A percentile compares a stretch with the other conserved stretches of the same genome.
phyloP scores from a whole-genome alignment of 2,888 invertebrate genomes.

The Pinctada fucata region DNA sequence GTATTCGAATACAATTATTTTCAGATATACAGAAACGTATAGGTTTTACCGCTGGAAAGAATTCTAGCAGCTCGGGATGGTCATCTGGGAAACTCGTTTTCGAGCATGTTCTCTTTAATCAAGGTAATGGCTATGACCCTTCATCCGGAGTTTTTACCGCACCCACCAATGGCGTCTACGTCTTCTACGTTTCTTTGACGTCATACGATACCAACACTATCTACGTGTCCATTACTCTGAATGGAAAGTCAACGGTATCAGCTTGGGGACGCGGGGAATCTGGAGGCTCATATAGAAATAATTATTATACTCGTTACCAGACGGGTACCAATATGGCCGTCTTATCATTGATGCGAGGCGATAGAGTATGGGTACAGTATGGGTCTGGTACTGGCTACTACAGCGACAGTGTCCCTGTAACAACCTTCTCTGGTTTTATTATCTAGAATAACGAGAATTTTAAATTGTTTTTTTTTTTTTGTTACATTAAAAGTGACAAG shows the following conservation, averaged over 20 bases:
- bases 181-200: slow-evolving; percentile 10
- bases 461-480: too few species aligned
- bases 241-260: neutral
- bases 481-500: too few species aligned
- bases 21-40: neutral
- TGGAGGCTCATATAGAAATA: neutral
- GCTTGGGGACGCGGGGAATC: neutral
- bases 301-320: neutral
- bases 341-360: neutral
- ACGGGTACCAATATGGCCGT: slow-evolving; percentile 16
- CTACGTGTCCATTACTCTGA: neutral
- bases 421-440: slow-evolving; percentile 9
- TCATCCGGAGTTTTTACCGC: slow-evolving; percentile 1
- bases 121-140: neutral
- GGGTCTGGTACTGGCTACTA: slow-evolving; percentile 2
- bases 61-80: neutral
- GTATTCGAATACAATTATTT: neutral
- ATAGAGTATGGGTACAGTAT: slow-evolving; percentile 5
- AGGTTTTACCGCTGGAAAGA: slow-evolving; percentile 1
- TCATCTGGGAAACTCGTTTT: neutral
- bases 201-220: slow-evolving; percentile 1
- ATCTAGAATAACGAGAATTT: neutral
- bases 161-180: neutral
- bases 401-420: neutral
- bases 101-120: neutral